These are phyloP conservation scores for Drosophila melanocephala DNA, from an alignment of 2,888 invertebrate species.

Conservation along the genomic window DNA sequence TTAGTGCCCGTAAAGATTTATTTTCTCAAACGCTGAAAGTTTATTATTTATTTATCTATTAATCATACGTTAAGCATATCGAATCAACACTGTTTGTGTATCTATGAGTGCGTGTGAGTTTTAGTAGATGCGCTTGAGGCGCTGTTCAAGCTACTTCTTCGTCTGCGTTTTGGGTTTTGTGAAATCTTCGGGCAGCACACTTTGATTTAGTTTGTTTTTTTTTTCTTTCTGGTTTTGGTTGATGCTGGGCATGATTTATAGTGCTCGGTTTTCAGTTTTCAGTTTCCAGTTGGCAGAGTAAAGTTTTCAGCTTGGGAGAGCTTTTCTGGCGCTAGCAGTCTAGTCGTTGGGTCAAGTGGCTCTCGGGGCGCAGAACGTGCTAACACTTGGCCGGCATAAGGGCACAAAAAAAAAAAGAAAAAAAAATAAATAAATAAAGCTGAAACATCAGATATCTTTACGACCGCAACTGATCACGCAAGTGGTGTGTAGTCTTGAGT, in stretches of 20 bases:
- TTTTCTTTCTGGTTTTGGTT: conserved; percentile 19
- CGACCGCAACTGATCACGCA: conserved; percentile 71
- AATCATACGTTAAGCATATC: conserved; percentile 9
- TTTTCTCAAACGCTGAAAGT: neutral
- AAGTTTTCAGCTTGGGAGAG: conserved; percentile 37
- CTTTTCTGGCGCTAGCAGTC: conserved; percentile 52
- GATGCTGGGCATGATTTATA: conserved; percentile 68
- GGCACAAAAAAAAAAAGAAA: neutral
- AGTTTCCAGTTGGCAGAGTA: conserved; percentile 19
- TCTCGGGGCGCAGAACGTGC: conserved; percentile 70
- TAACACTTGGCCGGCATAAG: conserved; percentile 62
- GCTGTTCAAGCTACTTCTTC: conserved; percentile 31
- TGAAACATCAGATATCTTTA: conserved; percentile 33
- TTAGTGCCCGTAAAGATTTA: neutral
- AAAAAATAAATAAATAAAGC: neutral
- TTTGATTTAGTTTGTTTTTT: conserved; percentile 63
- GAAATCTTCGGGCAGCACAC: conserved; percentile 69
- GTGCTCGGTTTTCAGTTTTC: conserved; percentile 41
- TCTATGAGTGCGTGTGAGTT: conserved; percentile 55
- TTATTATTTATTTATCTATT: neutral
- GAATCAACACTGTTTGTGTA: conserved; percentile 34
- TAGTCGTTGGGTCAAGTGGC: conserved; percentile 56
- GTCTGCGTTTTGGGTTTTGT: conserved; percentile 47
- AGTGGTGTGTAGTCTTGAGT: conserved; percentile 47
- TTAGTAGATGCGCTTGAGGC: conserved; percentile 58